Evolutionary conservation across 1,140 invertebrate species (phyloP).

Genomic region (Monomorium pharaonis): DNA sequence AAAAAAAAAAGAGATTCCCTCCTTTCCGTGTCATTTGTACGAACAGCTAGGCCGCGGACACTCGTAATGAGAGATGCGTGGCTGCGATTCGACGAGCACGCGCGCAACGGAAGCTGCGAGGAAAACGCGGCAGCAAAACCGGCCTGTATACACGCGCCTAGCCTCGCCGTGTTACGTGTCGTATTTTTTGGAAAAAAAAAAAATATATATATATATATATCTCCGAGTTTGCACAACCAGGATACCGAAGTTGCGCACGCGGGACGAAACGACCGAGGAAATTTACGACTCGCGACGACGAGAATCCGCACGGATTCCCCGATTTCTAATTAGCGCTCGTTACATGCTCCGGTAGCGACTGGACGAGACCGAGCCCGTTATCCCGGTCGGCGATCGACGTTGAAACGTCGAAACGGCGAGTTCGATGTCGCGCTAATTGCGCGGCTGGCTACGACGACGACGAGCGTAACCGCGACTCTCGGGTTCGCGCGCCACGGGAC

Average conservation of each 20-base stretch:
- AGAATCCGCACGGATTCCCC: constrained; percentile 25
- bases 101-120: constrained; percentile 25
- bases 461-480: constrained; percentile 4
- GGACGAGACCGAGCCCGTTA: constrained; percentile 32
- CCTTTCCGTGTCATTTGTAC: not conserved
- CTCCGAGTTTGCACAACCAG: not conserved
- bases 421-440: constrained; percentile 49
- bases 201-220: not conserved
- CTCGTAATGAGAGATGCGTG: not conserved
- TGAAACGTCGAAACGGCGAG: constrained; percentile 8
- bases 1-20: not conserved
- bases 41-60: not conserved
- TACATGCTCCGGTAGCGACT: constrained; percentile 13
- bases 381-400: constrained; percentile 29
- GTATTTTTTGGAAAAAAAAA: not conserved
- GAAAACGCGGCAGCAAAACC: constrained; percentile 13
- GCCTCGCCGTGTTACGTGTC: no score
- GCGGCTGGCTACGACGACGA: no score
- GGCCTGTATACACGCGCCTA: no score
- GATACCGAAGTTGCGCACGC: not conserved
- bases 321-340: constrained; percentile 50
- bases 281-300: constrained; percentile 18
- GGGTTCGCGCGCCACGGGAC: not conserved
- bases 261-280: not conserved
- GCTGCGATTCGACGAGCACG: constrained; percentile 19